These are phyloP conservation scores for Connochaetes taurinus DNA, from an alignment of 2,113 vertebrate genomes.

Conservation along the genomic window DNA sequence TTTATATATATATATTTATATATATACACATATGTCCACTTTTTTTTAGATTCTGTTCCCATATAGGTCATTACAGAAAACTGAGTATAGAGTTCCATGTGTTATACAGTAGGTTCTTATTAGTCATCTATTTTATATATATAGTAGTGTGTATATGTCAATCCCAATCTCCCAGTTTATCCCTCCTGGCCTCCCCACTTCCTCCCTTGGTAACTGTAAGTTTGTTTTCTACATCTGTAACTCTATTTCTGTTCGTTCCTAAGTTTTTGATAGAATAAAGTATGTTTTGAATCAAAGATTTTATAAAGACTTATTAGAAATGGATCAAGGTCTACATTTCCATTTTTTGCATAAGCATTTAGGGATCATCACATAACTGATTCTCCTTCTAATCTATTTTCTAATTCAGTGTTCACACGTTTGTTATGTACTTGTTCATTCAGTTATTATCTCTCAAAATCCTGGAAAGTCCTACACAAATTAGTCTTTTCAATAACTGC, in stretches of 20 bases:
- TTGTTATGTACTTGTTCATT: neutral
- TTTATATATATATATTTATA: neutral
- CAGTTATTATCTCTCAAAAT: neutral
- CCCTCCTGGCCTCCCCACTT: neutral
- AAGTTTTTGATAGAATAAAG: neutral
- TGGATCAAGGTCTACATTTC: neutral
- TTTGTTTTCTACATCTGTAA: neutral
- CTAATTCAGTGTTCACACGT: neutral
- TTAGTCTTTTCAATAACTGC: neutral
- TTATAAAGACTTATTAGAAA: neutral
- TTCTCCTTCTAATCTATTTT: neutral
- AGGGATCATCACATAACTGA: neutral
- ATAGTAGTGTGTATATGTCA: neutral
- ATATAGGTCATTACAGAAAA: neutral
- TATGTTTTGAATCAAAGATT: constrained; percentile 12
- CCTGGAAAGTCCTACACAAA: neutral
- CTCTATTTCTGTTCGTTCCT: neutral
- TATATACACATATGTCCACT: neutral
- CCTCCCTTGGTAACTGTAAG: neutral
- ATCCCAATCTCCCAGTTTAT: neutral
- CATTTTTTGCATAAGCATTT: neutral
- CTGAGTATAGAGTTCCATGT: neutral
- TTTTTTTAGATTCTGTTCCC: neutral
- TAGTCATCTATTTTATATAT: neutral
- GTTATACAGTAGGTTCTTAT: neutral